These are phyloP conservation scores for Cydia strobilella DNA, from an alignment of 1,140 invertebrate species.

Conservation along the genomic window DNA sequence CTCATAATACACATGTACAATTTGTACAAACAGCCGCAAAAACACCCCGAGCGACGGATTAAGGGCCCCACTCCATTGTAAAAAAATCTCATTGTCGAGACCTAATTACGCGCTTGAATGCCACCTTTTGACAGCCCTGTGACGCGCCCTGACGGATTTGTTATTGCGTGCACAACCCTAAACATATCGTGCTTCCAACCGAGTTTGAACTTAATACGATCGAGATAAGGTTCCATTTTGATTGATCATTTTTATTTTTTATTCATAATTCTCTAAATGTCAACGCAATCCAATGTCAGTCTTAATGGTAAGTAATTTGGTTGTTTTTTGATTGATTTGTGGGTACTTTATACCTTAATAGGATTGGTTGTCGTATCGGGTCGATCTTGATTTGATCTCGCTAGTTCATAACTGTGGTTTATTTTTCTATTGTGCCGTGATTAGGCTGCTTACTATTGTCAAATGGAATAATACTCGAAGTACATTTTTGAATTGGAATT, in stretches of 20 bases:
- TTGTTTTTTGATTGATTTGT: background rate
- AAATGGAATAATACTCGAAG: background rate
- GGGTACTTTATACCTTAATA: slow-evolving; percentile 39
- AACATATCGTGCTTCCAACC: background rate
- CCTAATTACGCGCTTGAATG: slow-evolving; percentile 71
- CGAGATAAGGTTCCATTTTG: background rate
- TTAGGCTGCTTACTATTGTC: background rate
- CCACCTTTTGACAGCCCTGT: slow-evolving; percentile 51
- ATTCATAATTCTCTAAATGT: background rate
- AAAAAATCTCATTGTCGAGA: slow-evolving; percentile 64
- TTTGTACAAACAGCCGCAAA: slow-evolving; percentile 16
- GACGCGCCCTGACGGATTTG: slow-evolving; percentile 32
- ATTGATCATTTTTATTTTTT: background rate
- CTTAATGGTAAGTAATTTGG: background rate
- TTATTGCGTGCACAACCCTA: slow-evolving; percentile 28
- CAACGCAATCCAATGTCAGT: background rate
- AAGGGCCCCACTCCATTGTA: slow-evolving; percentile 57
- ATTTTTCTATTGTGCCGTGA: slow-evolving; percentile 42
- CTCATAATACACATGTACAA: too few relatives aligned
- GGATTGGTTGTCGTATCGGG: slow-evolving; percentile 51
- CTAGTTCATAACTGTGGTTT: slow-evolving; percentile 52
- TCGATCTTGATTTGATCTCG: slow-evolving; percentile 51
- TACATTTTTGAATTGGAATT: background rate
- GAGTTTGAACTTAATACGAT: background rate
- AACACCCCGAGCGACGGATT: slow-evolving; percentile 54